Evolutionary conservation across 2,797 vertebrate genomes (phyloP).

Genomic region (Clarias platycephalus): DNA sequence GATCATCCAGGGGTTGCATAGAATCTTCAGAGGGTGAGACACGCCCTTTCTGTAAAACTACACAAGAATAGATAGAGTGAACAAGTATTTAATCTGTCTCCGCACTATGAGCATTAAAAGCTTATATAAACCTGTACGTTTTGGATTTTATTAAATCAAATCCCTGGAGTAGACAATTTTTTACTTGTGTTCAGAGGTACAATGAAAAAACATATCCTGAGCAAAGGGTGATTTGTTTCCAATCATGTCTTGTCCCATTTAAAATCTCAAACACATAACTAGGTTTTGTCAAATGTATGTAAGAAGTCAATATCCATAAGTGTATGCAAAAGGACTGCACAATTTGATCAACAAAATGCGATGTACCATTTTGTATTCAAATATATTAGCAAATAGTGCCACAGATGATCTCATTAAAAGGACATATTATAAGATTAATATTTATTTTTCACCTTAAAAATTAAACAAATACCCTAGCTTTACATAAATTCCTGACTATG

Average conservation of each 20-base stretch:
- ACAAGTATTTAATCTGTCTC: background rate
- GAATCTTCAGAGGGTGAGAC: conserved; percentile 82
- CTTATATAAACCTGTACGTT: too few relatives aligned
- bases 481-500: too few relatives aligned
- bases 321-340: background rate
- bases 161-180: background rate
- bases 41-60: conserved; percentile 88
- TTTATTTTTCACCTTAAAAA: too few relatives aligned
- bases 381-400: too few relatives aligned
- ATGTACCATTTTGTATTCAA: too few relatives aligned
- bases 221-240: background rate
- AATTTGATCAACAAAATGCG: too few relatives aligned
- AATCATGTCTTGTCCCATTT: background rate
- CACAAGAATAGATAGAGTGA: background rate
- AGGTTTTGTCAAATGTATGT: background rate
- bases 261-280: background rate
- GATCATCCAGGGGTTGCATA: conserved; percentile 89
- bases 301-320: background rate
- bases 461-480: too few relatives aligned
- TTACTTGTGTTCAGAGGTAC: background rate
- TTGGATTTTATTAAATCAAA: background rate
- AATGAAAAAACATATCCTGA: background rate
- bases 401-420: too few relatives aligned
- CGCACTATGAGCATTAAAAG: background rate
- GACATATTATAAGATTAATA: too few relatives aligned